Percentiles rank a stretch among this genome's conserved stretches.
These are phyloP conservation scores for Trichonephila clavipes DNA, from an alignment of 1,140 invertebrate species.

Conservation along the genomic window DNA sequence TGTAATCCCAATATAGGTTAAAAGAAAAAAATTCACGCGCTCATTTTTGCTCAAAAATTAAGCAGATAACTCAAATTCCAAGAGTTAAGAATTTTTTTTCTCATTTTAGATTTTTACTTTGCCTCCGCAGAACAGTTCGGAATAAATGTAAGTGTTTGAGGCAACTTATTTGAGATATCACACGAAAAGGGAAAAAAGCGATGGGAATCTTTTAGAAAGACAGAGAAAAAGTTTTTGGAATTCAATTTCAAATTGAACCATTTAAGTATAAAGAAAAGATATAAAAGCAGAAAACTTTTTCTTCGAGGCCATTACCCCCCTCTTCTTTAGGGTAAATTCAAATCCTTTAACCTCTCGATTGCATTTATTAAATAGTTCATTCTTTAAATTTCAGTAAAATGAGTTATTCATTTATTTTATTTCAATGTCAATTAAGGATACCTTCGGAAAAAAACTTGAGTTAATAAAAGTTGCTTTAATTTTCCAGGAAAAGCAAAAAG, in stretches of 20 bases:
- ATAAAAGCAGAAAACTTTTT: background rate
- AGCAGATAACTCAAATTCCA: background rate
- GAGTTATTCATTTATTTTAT: too few relatives aligned
- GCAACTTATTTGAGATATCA: background rate
- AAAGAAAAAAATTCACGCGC: too few relatives aligned
- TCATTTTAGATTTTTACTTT: background rate
- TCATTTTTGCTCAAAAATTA: too few relatives aligned
- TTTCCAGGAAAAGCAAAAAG: too few relatives aligned
- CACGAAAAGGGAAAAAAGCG: background rate
- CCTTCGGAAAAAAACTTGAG: too few relatives aligned
- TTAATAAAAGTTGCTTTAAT: too few relatives aligned
- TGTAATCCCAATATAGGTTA: too few relatives aligned
- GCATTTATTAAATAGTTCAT: slow-evolving; percentile 19
- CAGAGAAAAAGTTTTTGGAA: background rate
- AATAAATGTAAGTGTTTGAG: background rate
- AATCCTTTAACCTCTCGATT: background rate
- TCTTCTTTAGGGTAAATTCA: background rate
- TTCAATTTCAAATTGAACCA: slow-evolving; percentile 20
- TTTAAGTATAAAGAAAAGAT: background rate
- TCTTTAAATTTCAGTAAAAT: background rate
- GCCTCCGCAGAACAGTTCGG: background rate
- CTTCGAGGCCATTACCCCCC: background rate
- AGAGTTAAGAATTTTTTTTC: background rate
- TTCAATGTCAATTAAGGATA: too few relatives aligned
- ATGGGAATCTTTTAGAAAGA: slow-evolving; percentile 9